phyloP scores from a whole-genome alignment of 2,113 vertebrate species.

The Morone saxatilis region DNA sequence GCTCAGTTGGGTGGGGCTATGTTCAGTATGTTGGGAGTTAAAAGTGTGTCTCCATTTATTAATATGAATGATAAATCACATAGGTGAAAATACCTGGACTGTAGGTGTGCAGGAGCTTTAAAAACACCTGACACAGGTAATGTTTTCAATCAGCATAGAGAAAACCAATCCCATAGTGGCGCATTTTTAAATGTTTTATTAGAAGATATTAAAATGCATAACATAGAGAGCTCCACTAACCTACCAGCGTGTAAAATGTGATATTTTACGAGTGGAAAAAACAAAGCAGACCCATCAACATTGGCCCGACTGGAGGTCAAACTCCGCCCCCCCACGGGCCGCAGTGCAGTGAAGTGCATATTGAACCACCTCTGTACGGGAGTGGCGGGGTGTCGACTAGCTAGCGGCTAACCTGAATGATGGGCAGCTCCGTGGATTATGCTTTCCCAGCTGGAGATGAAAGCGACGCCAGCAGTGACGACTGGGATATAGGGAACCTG shows the following conservation, averaged over 20 bases:
- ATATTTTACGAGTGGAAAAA: no score
- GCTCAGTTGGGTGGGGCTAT: no score
- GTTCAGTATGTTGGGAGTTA: no score
- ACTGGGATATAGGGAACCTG: conserved; percentile 72
- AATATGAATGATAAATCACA: no score
- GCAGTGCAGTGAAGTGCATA: neutral
- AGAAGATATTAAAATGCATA: neutral
- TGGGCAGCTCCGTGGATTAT: conserved; percentile 26
- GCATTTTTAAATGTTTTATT: neutral
- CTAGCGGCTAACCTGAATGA: neutral
- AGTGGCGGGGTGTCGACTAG: neutral
- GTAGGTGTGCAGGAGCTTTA: neutral
- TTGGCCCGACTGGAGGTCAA: neutral
- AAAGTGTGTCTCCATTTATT: no score
- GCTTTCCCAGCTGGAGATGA: conserved; percentile 82
- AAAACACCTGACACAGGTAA: neutral
- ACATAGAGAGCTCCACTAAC: neutral
- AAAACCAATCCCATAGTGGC: neutral
- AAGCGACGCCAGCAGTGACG: conserved; percentile 78
- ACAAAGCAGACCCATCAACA: no score
- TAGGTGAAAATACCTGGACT: neutral
- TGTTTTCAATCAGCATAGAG: no score
- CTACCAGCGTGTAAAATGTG: neutral
- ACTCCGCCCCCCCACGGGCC: neutral
- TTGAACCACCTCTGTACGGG: neutral